These are phyloP conservation scores for Drosophila quinaria DNA, from an alignment of 2,888 invertebrate species.

Conservation along the genomic window DNA sequence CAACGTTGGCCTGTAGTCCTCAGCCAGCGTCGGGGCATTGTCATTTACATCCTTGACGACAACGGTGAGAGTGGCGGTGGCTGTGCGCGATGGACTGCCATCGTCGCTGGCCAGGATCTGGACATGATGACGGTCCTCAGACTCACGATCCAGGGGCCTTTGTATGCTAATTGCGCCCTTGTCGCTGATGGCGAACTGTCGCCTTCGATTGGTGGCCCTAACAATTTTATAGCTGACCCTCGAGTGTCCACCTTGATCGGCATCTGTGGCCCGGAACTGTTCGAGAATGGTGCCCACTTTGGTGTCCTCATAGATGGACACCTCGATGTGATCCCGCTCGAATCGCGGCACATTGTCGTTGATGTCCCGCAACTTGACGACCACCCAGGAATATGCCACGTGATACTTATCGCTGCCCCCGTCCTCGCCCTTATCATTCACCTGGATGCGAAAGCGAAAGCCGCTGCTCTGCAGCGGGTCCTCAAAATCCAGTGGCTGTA, in stretches of 20 bases:
- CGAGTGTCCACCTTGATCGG: constrained; percentile 96
- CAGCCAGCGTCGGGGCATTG: constrained; percentile 95
- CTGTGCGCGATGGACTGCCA: constrained; percentile 95
- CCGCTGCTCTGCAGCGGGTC: constrained; percentile 97
- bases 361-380: constrained; percentile 95
- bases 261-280: constrained; percentile 97
- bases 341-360: constrained; percentile 99
- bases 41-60: constrained; percentile 98
- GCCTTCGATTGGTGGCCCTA: constrained; percentile 94
- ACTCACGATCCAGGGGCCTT: constrained; percentile 95
- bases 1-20: constrained; percentile 95
- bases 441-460: constrained; percentile 97
- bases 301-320: constrained; percentile 95
- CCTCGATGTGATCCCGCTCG: constrained; percentile 96
- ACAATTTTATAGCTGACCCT: constrained; percentile 95
- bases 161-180: constrained; percentile 98
- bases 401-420: constrained; percentile 97
- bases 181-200: constrained; percentile 97
- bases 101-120: constrained; percentile 97
- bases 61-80: constrained; percentile 96
- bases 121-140: constrained; percentile 96
- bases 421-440: constrained; percentile 96
- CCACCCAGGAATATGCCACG: constrained; percentile 97
- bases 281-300: constrained; percentile 95
- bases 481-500: constrained; percentile 97